Evolutionary conservation across 1,140 invertebrate genomes (phyloP).

Genomic region (Halesus radiatus): DNA sequence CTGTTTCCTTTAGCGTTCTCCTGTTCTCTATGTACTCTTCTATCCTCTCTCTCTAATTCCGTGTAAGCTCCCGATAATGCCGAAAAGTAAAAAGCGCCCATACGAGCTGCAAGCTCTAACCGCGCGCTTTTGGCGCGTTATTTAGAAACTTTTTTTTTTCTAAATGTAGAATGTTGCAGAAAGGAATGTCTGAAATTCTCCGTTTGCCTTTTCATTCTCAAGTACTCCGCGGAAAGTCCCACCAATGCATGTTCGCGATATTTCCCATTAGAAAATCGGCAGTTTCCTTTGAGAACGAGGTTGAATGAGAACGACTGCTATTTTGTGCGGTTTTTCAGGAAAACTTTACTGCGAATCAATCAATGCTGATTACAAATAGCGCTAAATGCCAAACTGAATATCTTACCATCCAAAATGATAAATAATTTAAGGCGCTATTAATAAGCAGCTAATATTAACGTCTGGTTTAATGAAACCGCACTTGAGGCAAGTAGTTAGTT

Average conservation of each 20-base stretch:
- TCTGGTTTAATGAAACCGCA: too few species aligned
- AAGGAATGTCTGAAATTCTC: slow-evolving; percentile 15
- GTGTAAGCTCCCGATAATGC: background rate
- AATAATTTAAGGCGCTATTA: too few species aligned
- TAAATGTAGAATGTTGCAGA: slow-evolving; percentile 16
- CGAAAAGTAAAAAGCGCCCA: background rate
- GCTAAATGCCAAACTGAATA: too few species aligned
- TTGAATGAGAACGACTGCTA: background rate
- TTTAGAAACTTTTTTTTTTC: background rate
- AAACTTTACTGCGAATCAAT: background rate
- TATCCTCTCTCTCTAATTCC: background rate
- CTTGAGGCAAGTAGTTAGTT: too few species aligned
- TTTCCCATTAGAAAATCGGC: slow-evolving; percentile 17
- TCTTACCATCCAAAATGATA: too few species aligned
- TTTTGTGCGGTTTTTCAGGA: slow-evolving; percentile 6
- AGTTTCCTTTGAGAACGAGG: slow-evolving; percentile 26
- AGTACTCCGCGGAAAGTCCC: background rate
- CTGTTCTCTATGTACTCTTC: background rate
- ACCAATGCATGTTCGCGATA: background rate
- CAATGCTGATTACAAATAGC: background rate
- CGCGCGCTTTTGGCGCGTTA: slow-evolving; percentile 7
- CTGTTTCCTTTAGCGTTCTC: background rate
- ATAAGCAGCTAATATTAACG: too few species aligned
- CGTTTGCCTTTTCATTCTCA: slow-evolving; percentile 38
- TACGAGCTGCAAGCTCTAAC: background rate